phyloP scores from a whole-genome alignment of 2,113 vertebrate species.

The Paramormyrops kingsleyae region DNA sequence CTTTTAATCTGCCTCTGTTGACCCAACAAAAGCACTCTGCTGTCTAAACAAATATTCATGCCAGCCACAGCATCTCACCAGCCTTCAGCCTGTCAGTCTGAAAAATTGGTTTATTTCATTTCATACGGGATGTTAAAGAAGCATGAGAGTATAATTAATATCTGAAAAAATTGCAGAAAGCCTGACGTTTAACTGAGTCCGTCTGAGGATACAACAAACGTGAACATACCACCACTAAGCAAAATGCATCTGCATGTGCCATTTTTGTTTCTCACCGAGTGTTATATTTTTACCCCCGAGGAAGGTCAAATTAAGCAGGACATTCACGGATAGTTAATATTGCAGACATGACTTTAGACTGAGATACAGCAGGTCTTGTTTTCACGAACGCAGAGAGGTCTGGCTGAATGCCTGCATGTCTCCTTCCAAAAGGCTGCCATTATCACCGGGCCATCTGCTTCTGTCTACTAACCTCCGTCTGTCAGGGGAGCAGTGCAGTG shows the following conservation, averaged over 20 bases:
- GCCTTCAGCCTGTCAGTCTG: not conserved
- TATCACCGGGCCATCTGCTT: slow-evolving; percentile 57
- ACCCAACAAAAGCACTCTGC: not conserved
- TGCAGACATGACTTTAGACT: slow-evolving; percentile 44
- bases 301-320: not conserved
- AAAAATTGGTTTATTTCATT: not conserved
- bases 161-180: slow-evolving; percentile 23
- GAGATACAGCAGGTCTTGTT: slow-evolving; percentile 38
- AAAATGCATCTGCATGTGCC: not conserved
- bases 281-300: not conserved
- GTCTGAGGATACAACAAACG: not conserved
- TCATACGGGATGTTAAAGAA: not conserved
- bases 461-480: slow-evolving; percentile 39
- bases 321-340: slow-evolving; percentile 10
- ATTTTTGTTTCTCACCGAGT: not conserved
- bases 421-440: slow-evolving; percentile 47
- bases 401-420: slow-evolving; percentile 56
- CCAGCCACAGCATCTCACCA: not conserved
- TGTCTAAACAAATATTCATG: not conserved
- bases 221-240: not conserved
- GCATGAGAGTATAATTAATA: not conserved
- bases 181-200: not conserved
- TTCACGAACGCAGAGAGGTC: slow-evolving; percentile 44
- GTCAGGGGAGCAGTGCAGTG: slow-evolving; percentile 28
- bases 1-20: slow-evolving; percentile 3